Base-by-base conservation (phyloP, 2,797 vertebrate genomes). In the Sebastes itinus region DNA sequence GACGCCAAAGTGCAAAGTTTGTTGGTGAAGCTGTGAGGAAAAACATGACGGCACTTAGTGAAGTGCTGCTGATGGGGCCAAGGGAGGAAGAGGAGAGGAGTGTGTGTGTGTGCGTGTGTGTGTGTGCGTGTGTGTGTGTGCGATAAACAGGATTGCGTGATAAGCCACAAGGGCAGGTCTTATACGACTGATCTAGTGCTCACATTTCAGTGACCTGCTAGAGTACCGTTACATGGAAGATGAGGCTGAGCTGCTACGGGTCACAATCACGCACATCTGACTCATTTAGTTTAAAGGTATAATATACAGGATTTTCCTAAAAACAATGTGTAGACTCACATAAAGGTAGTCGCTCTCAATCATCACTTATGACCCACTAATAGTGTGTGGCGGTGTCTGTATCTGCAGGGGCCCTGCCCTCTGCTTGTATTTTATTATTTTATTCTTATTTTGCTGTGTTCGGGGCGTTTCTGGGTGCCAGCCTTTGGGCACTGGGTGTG, bases 161-260 rank as follows among this genome's bases (percentile, higher is more conserved):
- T 65, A 72, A 77, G 18, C 55, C 35, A 46, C 35, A 54, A 49
- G 33, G 59, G 10, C 64, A 27, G 49, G 61, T 76, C 78, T 49
- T 38, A 71, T 75, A 46, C 32, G 7, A 55, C 46, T 18, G 25
- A 23, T 77, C 20, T 49, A 4, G 35, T 42, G 23, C 78, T 89
- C 84, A 62, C n/a, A 28, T 88, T 87, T 83, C 84, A 71, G 20
- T 61, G 66, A 75, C 65, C 62, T 65, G 59, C 61, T 52, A 59
- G 67, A 77, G 64, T 72, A 64, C 46, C 65, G 67, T 87, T 76
- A 80, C 62, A 70, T 20, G 65, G 32, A 55, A 25, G 30, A 67
- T 71, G 75, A 77, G 30, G 35, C 14, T 79, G 60, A 70, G 32
- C 56, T 73, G 54, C 38, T 42, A 58, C 23, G 22, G 14, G 46